phyloP scores from a whole-genome alignment of 2,797 vertebrate species.

The Notolepis coatsorum region DNA sequence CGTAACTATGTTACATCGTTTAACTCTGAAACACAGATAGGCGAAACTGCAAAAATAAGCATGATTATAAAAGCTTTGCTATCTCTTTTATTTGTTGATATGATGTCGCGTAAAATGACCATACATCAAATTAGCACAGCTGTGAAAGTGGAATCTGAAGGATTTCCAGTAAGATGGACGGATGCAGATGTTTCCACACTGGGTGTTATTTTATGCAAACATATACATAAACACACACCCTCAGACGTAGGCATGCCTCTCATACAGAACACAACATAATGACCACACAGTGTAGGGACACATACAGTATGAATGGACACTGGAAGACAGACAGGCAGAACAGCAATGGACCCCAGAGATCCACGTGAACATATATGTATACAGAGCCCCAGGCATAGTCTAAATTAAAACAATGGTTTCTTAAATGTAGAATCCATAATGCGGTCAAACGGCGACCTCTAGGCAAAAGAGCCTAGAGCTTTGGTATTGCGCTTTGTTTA shows the following conservation, averaged over 20 bases:
- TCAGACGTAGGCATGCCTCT: slow-evolving; percentile 7
- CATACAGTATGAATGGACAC: slow-evolving; percentile 1
- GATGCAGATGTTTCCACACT: slow-evolving; percentile 7
- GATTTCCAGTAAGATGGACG: not conserved
- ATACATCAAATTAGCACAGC: too few relatives aligned
- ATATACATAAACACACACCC: not conserved
- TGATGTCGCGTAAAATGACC: too few relatives aligned
- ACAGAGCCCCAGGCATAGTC: not conserved
- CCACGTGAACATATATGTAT: not conserved
- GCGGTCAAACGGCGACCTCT: too few relatives aligned
- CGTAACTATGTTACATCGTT: too few relatives aligned
- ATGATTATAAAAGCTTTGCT: not conserved
- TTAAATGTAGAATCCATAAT: too few relatives aligned
- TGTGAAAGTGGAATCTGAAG: slow-evolving; percentile 3
- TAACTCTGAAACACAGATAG: too few relatives aligned
- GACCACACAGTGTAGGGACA: slow-evolving; percentile 1
- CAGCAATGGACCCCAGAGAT: not conserved
- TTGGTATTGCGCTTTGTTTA: too few relatives aligned
- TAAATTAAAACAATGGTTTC: too few relatives aligned
- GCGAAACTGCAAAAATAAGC: too few relatives aligned
- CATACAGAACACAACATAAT: not conserved
- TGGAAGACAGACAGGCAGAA: not conserved
- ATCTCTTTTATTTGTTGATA: not conserved
- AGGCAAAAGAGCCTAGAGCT: too few relatives aligned
- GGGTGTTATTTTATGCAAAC: not conserved